Evolutionary conservation across 2,797 vertebrate genomes (phyloP).

Genomic region (Acanthiza pusilla): DNA sequence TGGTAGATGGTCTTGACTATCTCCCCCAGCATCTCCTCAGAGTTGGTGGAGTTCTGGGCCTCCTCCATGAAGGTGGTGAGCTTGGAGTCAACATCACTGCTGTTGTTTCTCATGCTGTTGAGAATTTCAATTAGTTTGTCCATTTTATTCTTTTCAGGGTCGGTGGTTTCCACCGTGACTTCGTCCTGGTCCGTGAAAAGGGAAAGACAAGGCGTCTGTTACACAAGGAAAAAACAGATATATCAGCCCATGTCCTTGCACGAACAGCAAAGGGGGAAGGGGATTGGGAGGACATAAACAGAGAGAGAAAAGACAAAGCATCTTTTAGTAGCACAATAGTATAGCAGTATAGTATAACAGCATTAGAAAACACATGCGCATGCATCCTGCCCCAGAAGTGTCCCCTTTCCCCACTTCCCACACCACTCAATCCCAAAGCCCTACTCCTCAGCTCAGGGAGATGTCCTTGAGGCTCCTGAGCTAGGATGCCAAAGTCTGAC

Average conservation of each 20-base stretch:
- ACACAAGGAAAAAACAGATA: constrained; percentile 55
- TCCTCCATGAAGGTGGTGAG: constrained; percentile 96
- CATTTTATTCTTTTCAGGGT: constrained; percentile 86
- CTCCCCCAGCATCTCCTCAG: constrained; percentile 88
- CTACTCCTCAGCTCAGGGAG: neutral
- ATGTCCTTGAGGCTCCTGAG: neutral
- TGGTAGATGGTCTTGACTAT: constrained; percentile 92
- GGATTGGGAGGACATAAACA: constrained; percentile 12
- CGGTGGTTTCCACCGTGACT: constrained; percentile 72
- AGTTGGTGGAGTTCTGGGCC: constrained; percentile 90
- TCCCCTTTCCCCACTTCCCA: neutral
- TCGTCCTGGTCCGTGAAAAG: constrained; percentile 85
- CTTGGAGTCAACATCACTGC: constrained; percentile 89
- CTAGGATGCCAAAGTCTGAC: neutral
- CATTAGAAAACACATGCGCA: neutral
- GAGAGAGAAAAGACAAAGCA: constrained; percentile 5
- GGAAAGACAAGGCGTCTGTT: constrained; percentile 71
- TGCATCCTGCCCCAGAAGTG: neutral
- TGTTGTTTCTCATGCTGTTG: constrained; percentile 95
- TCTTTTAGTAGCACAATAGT: neutral
- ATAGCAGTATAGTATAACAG: neutral
- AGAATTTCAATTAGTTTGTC: constrained; percentile 93
- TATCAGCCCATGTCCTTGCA: constrained; percentile 44
- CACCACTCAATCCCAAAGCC: neutral
- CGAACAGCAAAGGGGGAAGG: neutral